Evolutionary conservation across 2,797 vertebrate species (phyloP), one percentile per base, ranked within the genome.

Genomic region (Chrosomus eos): DNA sequence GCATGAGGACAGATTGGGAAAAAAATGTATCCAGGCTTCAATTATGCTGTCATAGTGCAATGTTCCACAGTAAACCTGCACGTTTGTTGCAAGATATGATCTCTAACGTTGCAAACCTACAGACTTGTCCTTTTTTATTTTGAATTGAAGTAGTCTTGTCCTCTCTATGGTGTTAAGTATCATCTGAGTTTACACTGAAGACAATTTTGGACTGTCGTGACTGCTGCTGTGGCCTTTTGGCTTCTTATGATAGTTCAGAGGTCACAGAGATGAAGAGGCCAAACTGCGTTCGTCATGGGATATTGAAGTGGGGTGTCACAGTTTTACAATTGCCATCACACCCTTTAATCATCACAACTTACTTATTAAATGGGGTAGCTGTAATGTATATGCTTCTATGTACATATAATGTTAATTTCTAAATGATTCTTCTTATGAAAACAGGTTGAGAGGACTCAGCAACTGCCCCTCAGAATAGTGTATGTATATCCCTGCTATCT

Each of bases 181-280:
- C 53, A 26, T 67, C 19, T 72, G 38, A 85, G 51, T 18, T 75
- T 84, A 45, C 79, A 82, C 36, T 72, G 62, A 58, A 60, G 48
- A 85, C 58, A 86, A 28, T 60, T 85, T 85, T 81, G 55, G 75
- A 58, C 68, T 80, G 73, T 66, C 72, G 36, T 31, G 38, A 70
- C 67, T 18, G 71, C 72, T 71, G 70, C 66, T 79, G 73, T 80
- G 75, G 64, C 68, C 66, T 48, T 73, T 84, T 79, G 80, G 80
- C 72, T 73, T 81, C 58, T 58, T 36, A 77, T 72, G 80, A 53
- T 78, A 67, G 36, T 80, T 77, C 73, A 66, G 70, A 86, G 86
- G 88, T 88, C 86, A 88, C 82, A 80, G 31, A 84, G 79, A 89
- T 85, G 83, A 85, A 64, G 38, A 85, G 82, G 64, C 23, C 86